phyloP scores from a whole-genome alignment of 2,888 invertebrate species.

The Lymantria monacha region DNA sequence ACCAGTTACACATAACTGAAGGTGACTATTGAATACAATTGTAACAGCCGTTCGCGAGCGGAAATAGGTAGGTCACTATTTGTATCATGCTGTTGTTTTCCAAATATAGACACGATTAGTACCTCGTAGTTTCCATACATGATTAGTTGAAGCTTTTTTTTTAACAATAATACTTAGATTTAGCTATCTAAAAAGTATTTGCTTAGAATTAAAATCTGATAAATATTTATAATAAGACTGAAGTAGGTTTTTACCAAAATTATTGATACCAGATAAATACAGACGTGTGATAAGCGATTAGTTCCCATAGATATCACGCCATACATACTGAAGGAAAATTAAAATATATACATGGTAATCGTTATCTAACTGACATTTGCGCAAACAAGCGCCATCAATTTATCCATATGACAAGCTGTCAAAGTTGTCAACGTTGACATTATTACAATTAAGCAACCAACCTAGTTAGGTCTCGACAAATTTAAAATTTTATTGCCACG shows the following conservation, averaged over 20 bases:
- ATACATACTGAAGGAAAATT: constrained; percentile 53
- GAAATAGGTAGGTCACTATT: constrained; percentile 67
- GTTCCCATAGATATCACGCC: constrained; percentile 55
- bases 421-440: constrained; percentile 72
- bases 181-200: constrained; percentile 22
- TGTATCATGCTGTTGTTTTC: constrained; percentile 65
- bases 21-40: constrained; percentile 69
- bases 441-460: constrained; percentile 80
- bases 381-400: constrained; percentile 79
- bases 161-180: constrained; percentile 1
- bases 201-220: constrained; percentile 24
- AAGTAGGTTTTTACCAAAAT: constrained; percentile 31
- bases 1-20: constrained; percentile 63
- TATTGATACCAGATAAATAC: constrained; percentile 26
- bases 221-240: constrained; percentile 29
- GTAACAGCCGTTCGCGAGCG: constrained; percentile 56
- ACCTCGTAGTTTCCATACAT: constrained; percentile 29
- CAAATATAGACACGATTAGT: constrained; percentile 45
- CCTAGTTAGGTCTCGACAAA: constrained; percentile 62
- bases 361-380: constrained; percentile 74
- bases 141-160: constrained; percentile 13
- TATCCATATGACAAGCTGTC: constrained; percentile 76
- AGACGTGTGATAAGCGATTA: constrained; percentile 42
- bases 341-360: constrained; percentile 65
- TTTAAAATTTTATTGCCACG: constrained; percentile 44